phyloP scores from a whole-genome alignment of 2,113 vertebrate species.

The Ophthalmolycus amberensis region DNA sequence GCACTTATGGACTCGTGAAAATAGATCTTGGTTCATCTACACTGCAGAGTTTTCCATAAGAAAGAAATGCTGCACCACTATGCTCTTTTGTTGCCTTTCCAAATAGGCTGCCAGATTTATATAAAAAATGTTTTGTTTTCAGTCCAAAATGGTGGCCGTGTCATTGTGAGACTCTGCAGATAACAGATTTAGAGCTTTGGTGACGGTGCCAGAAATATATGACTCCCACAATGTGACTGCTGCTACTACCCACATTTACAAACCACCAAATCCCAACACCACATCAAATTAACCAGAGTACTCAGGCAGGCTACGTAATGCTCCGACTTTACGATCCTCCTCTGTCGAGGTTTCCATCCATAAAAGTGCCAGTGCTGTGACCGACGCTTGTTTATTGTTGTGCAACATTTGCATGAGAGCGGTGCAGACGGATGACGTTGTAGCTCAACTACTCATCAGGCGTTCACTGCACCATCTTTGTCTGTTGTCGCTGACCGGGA shows the following conservation, averaged over 20 bases:
- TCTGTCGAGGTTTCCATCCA: background rate
- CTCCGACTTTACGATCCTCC: background rate
- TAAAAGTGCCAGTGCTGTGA: background rate
- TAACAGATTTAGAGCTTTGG: background rate
- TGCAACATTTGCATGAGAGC: background rate
- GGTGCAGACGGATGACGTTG: background rate
- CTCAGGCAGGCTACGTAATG: background rate
- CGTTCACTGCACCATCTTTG: background rate
- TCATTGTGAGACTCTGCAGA: background rate
- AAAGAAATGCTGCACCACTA: background rate
- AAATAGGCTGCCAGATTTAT: background rate
- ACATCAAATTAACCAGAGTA: background rate
- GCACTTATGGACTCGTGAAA: background rate
- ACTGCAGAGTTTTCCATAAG: background rate
- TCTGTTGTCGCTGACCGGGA: no score
- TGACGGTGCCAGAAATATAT: background rate
- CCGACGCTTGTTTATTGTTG: background rate
- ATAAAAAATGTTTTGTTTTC: background rate
- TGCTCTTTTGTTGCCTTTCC: background rate
- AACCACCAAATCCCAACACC: background rate
- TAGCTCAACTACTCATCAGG: background rate
- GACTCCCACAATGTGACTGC: background rate
- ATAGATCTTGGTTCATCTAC: background rate
- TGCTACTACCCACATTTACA: background rate
- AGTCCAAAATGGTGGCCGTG: background rate